Base-by-base conservation (phyloP, 2,888 invertebrate genomes). In the Hydropsyche betteni region DNA sequence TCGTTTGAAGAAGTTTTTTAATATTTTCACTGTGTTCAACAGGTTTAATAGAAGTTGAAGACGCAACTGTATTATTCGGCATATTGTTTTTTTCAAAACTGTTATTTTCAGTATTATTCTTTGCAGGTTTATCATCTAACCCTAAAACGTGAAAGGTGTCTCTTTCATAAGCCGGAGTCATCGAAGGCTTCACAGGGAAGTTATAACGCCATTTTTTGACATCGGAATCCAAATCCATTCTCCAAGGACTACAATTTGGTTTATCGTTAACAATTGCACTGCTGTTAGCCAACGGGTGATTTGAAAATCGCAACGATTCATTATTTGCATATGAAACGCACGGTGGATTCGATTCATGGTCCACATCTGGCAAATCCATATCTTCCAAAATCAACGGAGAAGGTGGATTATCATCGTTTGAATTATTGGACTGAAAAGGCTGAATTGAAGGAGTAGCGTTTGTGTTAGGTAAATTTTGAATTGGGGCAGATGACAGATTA, bases 131-230 rank as follows among this genome's bases (percentile, higher is more conserved):
- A 38, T 75, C 69, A 24, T 77, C 75, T 14, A 78, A 68, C 12
- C 76, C 78, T 7, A 79, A 38, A 3, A 78, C 68, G 36, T 79
- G 79, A 36, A 76, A 75, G 2, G 79, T 78, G 68, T 78, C 79
- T 69, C 84, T 83, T 77, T 87, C 87, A 16, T 86, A 83, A 10
- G 88, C 86, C 55, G 88, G 88, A 61, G 88, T 88, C 88, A 88
- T 87, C 76, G 87, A 86, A 7, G 87, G 79, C 80, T 88, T 88
- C 0, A 87, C 83, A 81, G 87, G 86, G 5, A 85, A 83, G 77
- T 87, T 86, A 4, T 82, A 83, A 75, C 84, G 86, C 87, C 87
- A 88, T 81, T 84, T 87, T 75, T 86, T 85, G 4, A 86, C 86
- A 69, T 87, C 81, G 74, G 81, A 84, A 12, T 82, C 83, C 81